phyloP scores from a whole-genome alignment of 1,140 invertebrate species.

The Brachionus rubens region DNA sequence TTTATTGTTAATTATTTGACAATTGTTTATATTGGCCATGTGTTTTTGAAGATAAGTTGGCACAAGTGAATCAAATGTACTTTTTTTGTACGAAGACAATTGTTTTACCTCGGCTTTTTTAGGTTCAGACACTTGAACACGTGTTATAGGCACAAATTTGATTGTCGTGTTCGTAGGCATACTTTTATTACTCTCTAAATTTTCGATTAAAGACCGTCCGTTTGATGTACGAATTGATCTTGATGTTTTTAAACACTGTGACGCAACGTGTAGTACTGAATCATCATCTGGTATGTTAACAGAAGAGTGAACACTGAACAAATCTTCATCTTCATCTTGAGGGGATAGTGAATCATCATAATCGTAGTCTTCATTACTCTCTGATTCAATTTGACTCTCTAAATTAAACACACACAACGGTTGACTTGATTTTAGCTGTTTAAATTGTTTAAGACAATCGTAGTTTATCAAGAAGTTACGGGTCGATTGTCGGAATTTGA shows the following conservation, averaged over 20 bases:
- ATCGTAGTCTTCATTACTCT: not conserved
- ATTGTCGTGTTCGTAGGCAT: not conserved
- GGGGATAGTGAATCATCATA: not conserved
- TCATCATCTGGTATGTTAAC: not conserved
- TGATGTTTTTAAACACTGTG: not conserved
- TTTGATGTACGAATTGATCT: not conserved
- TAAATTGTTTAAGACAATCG: slow-evolving; percentile 15
- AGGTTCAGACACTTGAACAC: not conserved
- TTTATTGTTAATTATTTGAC: slow-evolving; percentile 10
- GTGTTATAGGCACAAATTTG: not conserved
- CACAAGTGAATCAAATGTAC: not conserved
- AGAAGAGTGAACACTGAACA: not conserved
- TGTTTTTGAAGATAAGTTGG: not conserved
- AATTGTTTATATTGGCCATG: slow-evolving; percentile 23
- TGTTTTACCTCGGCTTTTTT: not conserved
- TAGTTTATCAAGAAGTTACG: slow-evolving; percentile 15
- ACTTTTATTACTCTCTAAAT: too few species aligned
- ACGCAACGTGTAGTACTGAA: not conserved
- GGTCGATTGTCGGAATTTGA: not conserved
- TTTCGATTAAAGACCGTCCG: not conserved
- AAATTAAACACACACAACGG: slow-evolving; percentile 15
- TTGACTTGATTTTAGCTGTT: slow-evolving; percentile 1
- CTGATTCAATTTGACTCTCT: not conserved
- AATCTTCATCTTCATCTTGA: slow-evolving; percentile 11
- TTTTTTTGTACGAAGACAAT: slow-evolving; percentile 30